A percentile compares a stretch with the other conserved stretches of the same genome.
Evolutionary conservation across 2,113 vertebrate genomes (phyloP).

Genomic region (Phyllostomus discolor): DNA sequence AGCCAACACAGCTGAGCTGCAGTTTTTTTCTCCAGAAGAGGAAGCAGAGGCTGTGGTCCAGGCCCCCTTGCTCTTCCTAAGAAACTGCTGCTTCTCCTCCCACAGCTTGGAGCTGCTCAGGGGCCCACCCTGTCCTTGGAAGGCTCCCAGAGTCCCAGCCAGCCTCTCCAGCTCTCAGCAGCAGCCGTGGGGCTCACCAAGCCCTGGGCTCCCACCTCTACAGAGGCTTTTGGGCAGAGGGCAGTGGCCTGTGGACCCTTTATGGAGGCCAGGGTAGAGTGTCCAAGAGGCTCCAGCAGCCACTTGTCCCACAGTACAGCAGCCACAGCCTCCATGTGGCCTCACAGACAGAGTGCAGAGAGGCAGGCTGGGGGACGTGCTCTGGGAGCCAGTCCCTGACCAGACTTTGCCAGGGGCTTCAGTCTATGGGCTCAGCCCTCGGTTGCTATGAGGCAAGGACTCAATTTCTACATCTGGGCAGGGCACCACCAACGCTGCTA

Average conservation of each 20-base stretch:
- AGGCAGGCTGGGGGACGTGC: not conserved
- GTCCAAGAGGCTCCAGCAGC: not conserved
- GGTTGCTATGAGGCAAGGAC: not conserved
- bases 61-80: not conserved
- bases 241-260: not conserved
- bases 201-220: not conserved
- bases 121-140: not conserved
- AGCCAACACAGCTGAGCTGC: not conserved
- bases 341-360: not conserved
- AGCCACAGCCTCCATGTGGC: rapidly evolving
- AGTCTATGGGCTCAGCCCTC: rapidly evolving
- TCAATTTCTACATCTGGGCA: not conserved
- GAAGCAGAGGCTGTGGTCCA: not conserved
- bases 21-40: conserved; percentile 27
- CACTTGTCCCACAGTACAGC: not conserved
- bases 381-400: too few relatives aligned
- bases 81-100: not conserved
- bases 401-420: not conserved
- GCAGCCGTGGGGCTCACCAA: not conserved
- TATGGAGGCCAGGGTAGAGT: too few relatives aligned
- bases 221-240: not conserved
- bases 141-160: not conserved
- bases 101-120: not conserved
- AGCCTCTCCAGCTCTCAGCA: not conserved
- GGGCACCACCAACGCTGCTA: not conserved